These are phyloP conservation scores for Kuschelorhynchus macadamiae DNA, from an alignment of 2,888 invertebrate species.

Conservation along the genomic window DNA sequence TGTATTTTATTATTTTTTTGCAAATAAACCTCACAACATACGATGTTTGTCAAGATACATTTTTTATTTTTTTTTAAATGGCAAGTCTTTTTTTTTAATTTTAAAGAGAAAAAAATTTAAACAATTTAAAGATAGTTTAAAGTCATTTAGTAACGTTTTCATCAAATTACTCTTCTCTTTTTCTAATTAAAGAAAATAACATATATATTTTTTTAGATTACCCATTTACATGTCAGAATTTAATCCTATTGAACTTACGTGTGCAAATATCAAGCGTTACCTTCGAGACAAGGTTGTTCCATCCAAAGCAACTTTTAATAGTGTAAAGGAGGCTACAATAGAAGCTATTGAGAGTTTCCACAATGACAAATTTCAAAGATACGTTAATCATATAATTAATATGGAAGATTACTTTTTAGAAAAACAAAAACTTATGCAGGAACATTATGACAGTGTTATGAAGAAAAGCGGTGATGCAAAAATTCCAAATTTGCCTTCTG, in stretches of 20 bases:
- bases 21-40: no score
- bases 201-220: constrained; percentile 13
- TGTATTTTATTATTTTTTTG: no score
- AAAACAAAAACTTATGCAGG: constrained; percentile 1
- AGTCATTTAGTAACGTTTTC: no score
- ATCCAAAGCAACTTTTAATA: constrained; percentile 4
- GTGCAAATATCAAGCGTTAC: constrained; percentile 22
- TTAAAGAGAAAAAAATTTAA: no score
- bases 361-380: constrained; percentile 18
- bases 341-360: constrained; percentile 16
- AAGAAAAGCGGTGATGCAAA: not conserved
- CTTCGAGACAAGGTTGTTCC: constrained; percentile 10
- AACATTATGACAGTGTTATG: constrained; percentile 17
- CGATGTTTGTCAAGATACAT: no score
- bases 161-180: not conserved
- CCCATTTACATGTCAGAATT: constrained; percentile 24
- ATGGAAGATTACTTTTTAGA: constrained; percentile 33
- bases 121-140: no score
- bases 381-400: constrained; percentile 25
- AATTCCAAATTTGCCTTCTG: not conserved
- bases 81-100: no score
- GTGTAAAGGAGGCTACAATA: constrained; percentile 8
- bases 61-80: no score
- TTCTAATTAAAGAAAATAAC: not conserved
- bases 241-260: constrained; percentile 25